Evolutionary conservation across 2,113 vertebrate genomes (phyloP), one percentile per base, ranked within the genome.

Genomic region (Sardina pilchardus): DNA sequence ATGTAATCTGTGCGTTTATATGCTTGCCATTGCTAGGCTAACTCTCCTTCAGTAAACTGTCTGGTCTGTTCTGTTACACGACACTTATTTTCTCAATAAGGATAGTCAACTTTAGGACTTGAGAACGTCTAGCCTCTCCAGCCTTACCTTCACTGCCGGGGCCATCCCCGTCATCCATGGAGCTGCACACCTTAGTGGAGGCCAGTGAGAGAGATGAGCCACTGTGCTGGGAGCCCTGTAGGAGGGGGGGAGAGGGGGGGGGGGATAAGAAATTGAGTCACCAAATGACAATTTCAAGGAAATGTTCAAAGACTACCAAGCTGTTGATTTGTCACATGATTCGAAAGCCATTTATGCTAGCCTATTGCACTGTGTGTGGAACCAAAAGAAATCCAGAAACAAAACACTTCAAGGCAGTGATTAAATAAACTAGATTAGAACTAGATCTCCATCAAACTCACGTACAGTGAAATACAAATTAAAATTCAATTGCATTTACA

Each of bases 111-210:
- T 42, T 42, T 42, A 42, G 39, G 39, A 24, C 21, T 24, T 10
- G 30, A 67, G 6, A 67, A 6, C n/a, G 1, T 24, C 53, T 59
- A 6, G 17, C 14, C 48, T 3, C 14, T 24, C 19, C 21, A 59
- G 6, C 5, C 53, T 24, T 95, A 97, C 97, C 96, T 97, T 99
- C 98, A 88, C 90, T 93, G 89, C 95, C 93, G 14, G 95, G 95
- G 43, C 96, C 97, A 8, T 99, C 97, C 0, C 96, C 97, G 89
- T 99, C 98, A 82, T 99, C 98, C 97, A 99, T 98, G 4, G 98
- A 99, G 94, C 97, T 97, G 95, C 98, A 99, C 48, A 99, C 97
- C 94, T 99, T 99, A 88, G 97, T 99, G 85, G 97, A 99, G 6
- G 98, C 97, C 87, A 99, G 94, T 84, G 98, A 99, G 86, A 98